Evolutionary conservation across 2,888 invertebrate genomes (phyloP).

Genomic region (Anarsia innoxiella): DNA sequence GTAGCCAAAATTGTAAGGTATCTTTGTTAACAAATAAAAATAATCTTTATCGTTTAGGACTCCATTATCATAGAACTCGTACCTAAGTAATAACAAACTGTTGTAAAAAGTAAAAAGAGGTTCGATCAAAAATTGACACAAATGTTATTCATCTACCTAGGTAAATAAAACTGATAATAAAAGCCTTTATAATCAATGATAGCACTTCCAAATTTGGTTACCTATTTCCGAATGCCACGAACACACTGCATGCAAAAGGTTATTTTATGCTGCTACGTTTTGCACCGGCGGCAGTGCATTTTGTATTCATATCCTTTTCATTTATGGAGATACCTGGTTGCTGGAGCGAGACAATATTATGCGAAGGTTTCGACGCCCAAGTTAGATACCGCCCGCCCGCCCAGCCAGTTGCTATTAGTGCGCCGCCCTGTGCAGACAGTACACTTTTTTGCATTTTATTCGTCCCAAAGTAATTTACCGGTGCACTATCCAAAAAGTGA

Average conservation of each 20-base stretch:
- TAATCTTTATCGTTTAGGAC: too few relatives aligned
- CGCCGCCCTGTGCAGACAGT: conserved; percentile 44
- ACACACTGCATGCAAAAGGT: conserved; percentile 21
- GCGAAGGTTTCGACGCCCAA: conserved; percentile 51
- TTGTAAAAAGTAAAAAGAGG: too few relatives aligned
- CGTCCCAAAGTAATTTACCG: too few relatives aligned
- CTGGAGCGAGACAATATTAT: conserved; percentile 46
- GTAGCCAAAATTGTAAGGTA: too few relatives aligned
- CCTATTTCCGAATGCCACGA: conserved; percentile 18
- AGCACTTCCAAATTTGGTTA: conserved; percentile 25
- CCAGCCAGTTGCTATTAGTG: conserved; percentile 62
- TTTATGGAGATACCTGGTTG: conserved; percentile 18
- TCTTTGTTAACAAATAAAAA: too few relatives aligned
- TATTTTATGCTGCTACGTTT: conserved; percentile 40
- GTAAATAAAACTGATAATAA: conserved; percentile 2
- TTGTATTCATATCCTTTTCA: conserved; percentile 36
- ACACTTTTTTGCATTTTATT: background rate
- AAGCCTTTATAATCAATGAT: conserved; percentile 25
- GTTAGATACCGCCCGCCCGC: conserved; percentile 50
- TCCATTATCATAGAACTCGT: too few relatives aligned
- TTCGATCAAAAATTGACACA: too few relatives aligned
- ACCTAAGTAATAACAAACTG: too few relatives aligned
- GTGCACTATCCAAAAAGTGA: too few relatives aligned
- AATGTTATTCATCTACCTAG: too few relatives aligned
- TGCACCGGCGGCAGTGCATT: conserved; percentile 46